These are phyloP conservation scores for Upupa epops DNA, from an alignment of 2,113 vertebrate species.

Conservation along the genomic window DNA sequence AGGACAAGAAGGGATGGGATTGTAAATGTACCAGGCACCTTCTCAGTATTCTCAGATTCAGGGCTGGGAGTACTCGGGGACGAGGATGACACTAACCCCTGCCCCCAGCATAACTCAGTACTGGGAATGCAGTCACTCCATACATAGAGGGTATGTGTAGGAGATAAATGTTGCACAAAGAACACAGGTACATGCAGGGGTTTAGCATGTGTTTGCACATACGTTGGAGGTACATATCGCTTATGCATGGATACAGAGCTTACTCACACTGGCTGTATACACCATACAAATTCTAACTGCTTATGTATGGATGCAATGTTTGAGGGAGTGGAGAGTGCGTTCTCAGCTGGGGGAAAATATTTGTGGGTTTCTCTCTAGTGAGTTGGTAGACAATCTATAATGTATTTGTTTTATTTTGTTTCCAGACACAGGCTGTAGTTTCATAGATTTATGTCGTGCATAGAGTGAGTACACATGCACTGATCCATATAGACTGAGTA, in stretches of 20 bases:
- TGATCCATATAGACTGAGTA: background rate
- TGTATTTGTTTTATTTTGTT: background rate
- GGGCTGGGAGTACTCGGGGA: background rate
- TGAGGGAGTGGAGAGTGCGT: too few relatives aligned
- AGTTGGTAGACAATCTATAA: background rate
- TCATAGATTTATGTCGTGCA: rapidly evolving
- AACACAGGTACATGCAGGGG: rapidly evolving
- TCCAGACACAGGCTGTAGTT: background rate
- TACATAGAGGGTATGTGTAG: rapidly evolving
- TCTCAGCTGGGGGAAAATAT: background rate
- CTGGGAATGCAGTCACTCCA: rapidly evolving
- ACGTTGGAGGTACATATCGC: rapidly evolving
- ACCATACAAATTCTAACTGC: background rate
- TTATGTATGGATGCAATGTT: rapidly evolving
- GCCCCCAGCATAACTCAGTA: background rate
- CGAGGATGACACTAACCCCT: background rate
- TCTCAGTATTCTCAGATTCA: rapidly evolving
- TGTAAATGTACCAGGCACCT: background rate
- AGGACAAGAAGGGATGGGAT: rapidly evolving
- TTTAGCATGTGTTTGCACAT: background rate
- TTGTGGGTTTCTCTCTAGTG: background rate
- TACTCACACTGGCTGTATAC: background rate
- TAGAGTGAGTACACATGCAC: rapidly evolving
- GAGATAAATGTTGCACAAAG: rapidly evolving
- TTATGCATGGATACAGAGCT: background rate